Conservation (phyloP, 2,113 vertebrate genomes). For the Corydoras maculifer region DNA sequence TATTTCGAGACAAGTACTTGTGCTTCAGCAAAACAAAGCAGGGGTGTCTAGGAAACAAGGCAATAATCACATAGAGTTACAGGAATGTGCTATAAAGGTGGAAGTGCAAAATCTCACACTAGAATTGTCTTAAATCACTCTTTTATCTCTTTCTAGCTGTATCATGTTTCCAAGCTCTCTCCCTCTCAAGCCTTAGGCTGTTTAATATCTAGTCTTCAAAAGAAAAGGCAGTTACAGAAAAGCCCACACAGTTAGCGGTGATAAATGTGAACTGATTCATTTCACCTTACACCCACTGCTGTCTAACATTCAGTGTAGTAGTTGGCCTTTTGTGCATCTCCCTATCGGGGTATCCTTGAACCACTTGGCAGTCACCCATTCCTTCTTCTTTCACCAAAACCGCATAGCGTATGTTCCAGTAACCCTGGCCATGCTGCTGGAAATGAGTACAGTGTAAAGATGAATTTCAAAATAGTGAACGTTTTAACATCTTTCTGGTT, state of each 20-base stretch:
- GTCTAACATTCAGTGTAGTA: constrained; percentile 32
- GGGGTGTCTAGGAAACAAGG: constrained; percentile 10
- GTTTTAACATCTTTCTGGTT: constrained; percentile 14
- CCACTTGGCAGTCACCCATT: constrained; percentile 31
- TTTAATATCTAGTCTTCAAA: constrained; percentile 48
- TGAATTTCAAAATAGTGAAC: no score
- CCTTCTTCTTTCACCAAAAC: constrained; percentile 21
- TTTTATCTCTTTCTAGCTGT: constrained; percentile 29
- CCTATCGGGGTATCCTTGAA: constrained; percentile 43
- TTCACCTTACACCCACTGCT: constrained; percentile 41
- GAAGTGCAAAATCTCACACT: constrained; percentile 34
- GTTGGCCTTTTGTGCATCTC: constrained; percentile 35
- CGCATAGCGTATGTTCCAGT: constrained; percentile 7
- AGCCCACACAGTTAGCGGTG: constrained; percentile 43
- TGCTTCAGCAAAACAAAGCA: background rate
- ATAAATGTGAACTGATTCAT: constrained; percentile 45
- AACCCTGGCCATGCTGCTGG: constrained; percentile 25
- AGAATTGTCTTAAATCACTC: constrained; percentile 35
- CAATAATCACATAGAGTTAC: constrained; percentile 8
- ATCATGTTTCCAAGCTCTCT: constrained; percentile 42
- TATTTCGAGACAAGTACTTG: background rate
- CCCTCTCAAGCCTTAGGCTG: constrained; percentile 22
- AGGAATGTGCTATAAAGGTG: constrained; percentile 37
- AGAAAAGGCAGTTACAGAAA: constrained; percentile 42
- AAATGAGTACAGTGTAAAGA: constrained; percentile 14